A percentile compares a stretch with the other conserved stretches of the same genome.
Evolutionary conservation across 2,113 vertebrate genomes (phyloP).

Genomic region (Thryonomys swinderianus): DNA sequence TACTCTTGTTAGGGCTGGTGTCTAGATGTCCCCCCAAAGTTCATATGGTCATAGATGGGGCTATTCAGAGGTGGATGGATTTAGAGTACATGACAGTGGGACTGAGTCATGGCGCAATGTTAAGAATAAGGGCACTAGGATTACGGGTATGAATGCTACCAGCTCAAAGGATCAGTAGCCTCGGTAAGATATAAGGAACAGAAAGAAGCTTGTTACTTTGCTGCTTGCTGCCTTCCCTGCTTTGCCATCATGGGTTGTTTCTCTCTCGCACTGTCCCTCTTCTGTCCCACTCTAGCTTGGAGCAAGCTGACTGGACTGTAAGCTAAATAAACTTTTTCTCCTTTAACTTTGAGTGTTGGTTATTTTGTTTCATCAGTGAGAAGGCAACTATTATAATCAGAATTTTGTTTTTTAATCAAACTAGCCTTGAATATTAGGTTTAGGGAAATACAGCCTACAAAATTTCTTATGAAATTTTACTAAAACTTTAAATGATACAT

Average conservation of each 20-base stretch:
- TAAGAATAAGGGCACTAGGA: background rate
- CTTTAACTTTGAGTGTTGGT: background rate
- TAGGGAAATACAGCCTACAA: background rate
- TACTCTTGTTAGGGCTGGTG: background rate
- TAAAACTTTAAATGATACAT: background rate
- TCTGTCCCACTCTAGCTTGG: background rate
- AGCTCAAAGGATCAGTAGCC: too few species aligned
- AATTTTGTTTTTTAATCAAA: slow-evolving; percentile 15
- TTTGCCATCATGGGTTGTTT: background rate
- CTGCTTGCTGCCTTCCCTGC: too few species aligned
- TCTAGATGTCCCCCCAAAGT: background rate
- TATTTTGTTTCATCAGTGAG: background rate
- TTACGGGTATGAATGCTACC: too few species aligned
- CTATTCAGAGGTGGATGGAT: background rate
- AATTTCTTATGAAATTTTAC: background rate
- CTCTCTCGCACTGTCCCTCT: background rate
- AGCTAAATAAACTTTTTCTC: background rate
- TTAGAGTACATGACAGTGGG: background rate
- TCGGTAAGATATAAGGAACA: too few species aligned
- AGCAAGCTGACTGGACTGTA: background rate
- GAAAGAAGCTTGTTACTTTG: too few species aligned
- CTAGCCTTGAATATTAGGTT: background rate
- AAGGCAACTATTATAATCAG: background rate
- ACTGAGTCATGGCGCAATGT: background rate
- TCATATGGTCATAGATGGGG: background rate